phyloP scores from a whole-genome alignment of 2,797 vertebrate species.

The Amblyopsis hoosieri region DNA sequence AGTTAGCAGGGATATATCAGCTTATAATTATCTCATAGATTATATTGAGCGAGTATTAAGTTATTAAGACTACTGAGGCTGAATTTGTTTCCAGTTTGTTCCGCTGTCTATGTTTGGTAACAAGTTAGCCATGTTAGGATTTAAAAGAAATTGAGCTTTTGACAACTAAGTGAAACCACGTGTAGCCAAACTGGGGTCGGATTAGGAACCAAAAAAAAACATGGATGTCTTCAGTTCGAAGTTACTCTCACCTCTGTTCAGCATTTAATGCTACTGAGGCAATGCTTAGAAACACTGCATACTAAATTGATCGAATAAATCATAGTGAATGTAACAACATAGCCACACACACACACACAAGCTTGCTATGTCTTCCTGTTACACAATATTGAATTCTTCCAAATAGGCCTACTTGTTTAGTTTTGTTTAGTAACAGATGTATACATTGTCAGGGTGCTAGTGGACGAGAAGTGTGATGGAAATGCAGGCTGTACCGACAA shows the following conservation, averaged over 20 bases:
- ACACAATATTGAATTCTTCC: background rate
- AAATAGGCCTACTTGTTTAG: no score
- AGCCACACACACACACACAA: background rate
- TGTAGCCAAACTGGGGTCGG: constrained; percentile 12
- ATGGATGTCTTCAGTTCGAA: no score
- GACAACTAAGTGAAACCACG: constrained; percentile 25
- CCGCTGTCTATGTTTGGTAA: constrained; percentile 23
- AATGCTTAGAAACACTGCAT: no score
- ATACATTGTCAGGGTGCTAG: no score
- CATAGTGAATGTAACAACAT: background rate
- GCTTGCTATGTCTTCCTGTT: background rate
- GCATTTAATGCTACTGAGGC: background rate
- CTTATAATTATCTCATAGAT: constrained; percentile 37
- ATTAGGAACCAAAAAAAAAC: no score
- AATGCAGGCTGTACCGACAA: constrained; percentile 30
- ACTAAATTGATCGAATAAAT: no score
- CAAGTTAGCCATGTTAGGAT: constrained; percentile 5
- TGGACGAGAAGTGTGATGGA: constrained; percentile 7
- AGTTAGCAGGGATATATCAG: constrained; percentile 47
- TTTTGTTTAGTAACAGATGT: no score
- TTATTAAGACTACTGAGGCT: constrained; percentile 8
- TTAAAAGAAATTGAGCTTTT: constrained; percentile 13
- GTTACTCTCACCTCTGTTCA: background rate
- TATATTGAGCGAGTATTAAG: constrained; percentile 18
- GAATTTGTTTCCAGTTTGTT: constrained; percentile 30